These are phyloP conservation scores for Hyposmocoma kahamanoa DNA, from an alignment of 1,140 invertebrate species.

Conservation along the genomic window DNA sequence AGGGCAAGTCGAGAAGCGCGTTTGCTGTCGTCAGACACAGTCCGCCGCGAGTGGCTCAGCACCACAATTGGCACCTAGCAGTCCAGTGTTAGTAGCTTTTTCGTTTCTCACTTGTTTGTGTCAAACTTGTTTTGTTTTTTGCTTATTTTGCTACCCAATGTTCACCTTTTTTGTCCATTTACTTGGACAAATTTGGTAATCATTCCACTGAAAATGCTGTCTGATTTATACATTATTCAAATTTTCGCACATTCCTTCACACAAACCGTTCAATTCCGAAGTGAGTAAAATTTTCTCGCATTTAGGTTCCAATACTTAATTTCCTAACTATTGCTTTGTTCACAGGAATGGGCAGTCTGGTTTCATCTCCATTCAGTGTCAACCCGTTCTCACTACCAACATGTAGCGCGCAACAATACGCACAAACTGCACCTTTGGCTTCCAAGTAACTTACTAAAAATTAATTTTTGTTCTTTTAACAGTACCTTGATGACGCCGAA, in stretches of 20 bases:
- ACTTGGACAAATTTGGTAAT: no score
- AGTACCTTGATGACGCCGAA: no score
- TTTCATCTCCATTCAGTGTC: conserved; percentile 88
- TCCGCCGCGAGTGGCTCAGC: conserved; percentile 73
- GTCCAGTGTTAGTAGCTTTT: conserved; percentile 77
- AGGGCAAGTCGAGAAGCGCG: conserved; percentile 53
- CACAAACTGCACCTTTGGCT: conserved; percentile 86
- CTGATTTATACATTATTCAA: no score
- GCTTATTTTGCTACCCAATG: no score
- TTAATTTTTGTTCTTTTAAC: no score
- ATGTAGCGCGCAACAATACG: conserved; percentile 89
- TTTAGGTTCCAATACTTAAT: no score
- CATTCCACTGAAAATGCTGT: no score
- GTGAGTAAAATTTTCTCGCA: no score
- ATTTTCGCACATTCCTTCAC: no score
- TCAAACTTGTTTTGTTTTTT: conserved; percentile 34
- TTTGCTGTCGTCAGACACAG: conserved; percentile 63
- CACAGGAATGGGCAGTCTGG: conserved; percentile 83
- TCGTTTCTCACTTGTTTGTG: conserved; percentile 41
- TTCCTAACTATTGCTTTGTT: conserved; percentile 41
- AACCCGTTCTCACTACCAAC: conserved; percentile 93
- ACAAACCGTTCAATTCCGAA: no score
- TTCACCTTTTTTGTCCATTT: no score
- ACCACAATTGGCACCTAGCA: conserved; percentile 77
- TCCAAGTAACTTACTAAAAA: conserved; percentile 86